Evolutionary conservation across 1,140 invertebrate genomes (phyloP), one percentile per base, ranked within the genome.

Genomic region (Oedothorax gibbosus): DNA sequence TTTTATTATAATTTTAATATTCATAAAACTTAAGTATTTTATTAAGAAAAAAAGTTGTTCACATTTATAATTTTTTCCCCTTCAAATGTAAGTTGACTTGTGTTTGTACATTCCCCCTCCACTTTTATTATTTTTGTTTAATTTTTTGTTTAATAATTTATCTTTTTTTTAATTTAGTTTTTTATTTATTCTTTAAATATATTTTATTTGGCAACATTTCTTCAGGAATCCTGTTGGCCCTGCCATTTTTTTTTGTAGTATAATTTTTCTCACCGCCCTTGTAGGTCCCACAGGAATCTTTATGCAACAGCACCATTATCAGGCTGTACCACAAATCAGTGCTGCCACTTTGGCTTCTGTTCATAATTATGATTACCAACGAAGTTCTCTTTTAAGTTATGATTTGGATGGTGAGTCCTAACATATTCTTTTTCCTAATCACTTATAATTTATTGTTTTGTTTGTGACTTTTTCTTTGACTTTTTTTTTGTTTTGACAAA

Each of bases 251-350:
- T 8, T n/a, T n/a, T n/a, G n/a, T n/a, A n/a, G n/a, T 83, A 57
- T 83, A 64, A 77, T 66, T 66, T 75, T 15, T 75, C 68, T 54
- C n/a, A 77, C 65, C 10, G 21, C 14, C 89, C 57, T 86, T 85
- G 56, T 86, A 94, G 95, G 95, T 72, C 96, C 96, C 35, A 95
- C 94, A 0, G 96, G 96, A 2, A 94, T 96, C 50, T 90, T 97
- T 18, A 97, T 97, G 88, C 96, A 97, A 88, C 96, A 97, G 89
- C 96, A 97, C 92, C 96, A 97, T 89, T 97, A 96, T 89, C 96
- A 97, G 91, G 95, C 88, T 49, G 75, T 87, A 21, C 87, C 87
- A 11, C 87, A 88, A 69, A 87, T 87, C 64, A 86, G 76, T 60
- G 86, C 86, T 57, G 82, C 84, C 65, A 87, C 87, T 64, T 68